phyloP scores from a whole-genome alignment of 2,888 invertebrate genomes.

The Drosophila austrosaltans region DNA sequence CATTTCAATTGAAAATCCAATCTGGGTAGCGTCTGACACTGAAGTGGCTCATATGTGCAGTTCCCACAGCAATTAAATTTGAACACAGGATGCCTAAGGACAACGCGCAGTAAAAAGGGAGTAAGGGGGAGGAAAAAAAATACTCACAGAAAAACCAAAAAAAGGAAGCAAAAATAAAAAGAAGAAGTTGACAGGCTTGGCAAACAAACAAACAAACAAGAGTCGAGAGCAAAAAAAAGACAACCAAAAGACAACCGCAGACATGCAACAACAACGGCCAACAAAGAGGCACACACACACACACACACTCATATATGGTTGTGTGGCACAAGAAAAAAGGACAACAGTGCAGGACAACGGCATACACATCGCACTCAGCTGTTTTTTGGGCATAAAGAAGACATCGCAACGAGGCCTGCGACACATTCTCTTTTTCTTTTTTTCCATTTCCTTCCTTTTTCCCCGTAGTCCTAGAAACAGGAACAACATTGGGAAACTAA shows the following conservation, averaged over 20 bases:
- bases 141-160: neutral
- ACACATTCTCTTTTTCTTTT: neutral
- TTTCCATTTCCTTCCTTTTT: conserved; percentile 19
- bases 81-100: conserved; percentile 67
- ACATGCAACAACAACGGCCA: conserved; percentile 55
- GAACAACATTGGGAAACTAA: conserved; percentile 66
- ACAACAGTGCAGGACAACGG: conserved; percentile 40
- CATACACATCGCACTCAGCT: conserved; percentile 60
- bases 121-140: neutral
- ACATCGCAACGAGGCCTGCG: conserved; percentile 56
- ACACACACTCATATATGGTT: conserved; percentile 36
- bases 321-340: conserved; percentile 33
- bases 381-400: conserved; percentile 66
- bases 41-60: conserved; percentile 81
- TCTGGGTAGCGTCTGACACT: conserved; percentile 60
- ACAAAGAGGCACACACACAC: conserved; percentile 44
- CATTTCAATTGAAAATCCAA: conserved; percentile 78
- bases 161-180: conserved; percentile 15
- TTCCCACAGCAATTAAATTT: conserved; percentile 84
- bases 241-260: conserved; percentile 75
- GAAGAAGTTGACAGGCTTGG: conserved; percentile 68
- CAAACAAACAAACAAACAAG: conserved; percentile 73
- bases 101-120: conserved; percentile 45
- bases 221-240: conserved; percentile 40
- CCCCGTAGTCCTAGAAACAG: conserved; percentile 65